These are phyloP conservation scores for Scaptomyza flava DNA, from an alignment of 2,888 invertebrate genomes.

Conservation along the genomic window DNA sequence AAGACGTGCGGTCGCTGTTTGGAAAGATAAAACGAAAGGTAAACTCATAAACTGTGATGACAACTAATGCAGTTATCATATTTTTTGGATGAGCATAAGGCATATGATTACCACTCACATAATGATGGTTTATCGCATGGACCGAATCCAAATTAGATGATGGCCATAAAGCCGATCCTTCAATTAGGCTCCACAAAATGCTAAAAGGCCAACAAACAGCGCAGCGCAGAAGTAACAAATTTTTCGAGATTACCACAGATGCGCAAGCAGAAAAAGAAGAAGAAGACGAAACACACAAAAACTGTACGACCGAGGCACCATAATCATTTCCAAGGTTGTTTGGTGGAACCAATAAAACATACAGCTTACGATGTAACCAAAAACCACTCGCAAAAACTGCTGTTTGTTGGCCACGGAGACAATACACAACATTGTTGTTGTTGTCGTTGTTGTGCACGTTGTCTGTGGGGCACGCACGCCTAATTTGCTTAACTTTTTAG, in stretches of 20 bases:
- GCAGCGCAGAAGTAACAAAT: conserved; percentile 37
- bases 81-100: neutral
- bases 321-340: conserved; percentile 58
- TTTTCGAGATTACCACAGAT: conserved; percentile 42
- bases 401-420: conserved; percentile 17
- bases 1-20: too few relatives aligned
- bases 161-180: conserved; percentile 56
- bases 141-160: conserved; percentile 60
- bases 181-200: conserved; percentile 50
- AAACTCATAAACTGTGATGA: conserved; percentile 32
- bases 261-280: neutral
- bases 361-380: conserved; percentile 65
- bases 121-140: conserved; percentile 58
- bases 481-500: conserved; percentile 78
- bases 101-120: conserved; percentile 21
- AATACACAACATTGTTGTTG: conserved; percentile 1
- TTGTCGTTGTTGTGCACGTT: conserved; percentile 24
- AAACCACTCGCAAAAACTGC: conserved; percentile 26
- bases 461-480: conserved; percentile 69
- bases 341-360: conserved; percentile 68
- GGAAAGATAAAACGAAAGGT: neutral
- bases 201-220: conserved; percentile 36
- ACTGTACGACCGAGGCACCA: conserved; percentile 44
- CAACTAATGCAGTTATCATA: conserved; percentile 60
- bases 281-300: too few relatives aligned